Conservation (phyloP, 1,140 invertebrate genomes). For the Asbolus verrucosus region DNA sequence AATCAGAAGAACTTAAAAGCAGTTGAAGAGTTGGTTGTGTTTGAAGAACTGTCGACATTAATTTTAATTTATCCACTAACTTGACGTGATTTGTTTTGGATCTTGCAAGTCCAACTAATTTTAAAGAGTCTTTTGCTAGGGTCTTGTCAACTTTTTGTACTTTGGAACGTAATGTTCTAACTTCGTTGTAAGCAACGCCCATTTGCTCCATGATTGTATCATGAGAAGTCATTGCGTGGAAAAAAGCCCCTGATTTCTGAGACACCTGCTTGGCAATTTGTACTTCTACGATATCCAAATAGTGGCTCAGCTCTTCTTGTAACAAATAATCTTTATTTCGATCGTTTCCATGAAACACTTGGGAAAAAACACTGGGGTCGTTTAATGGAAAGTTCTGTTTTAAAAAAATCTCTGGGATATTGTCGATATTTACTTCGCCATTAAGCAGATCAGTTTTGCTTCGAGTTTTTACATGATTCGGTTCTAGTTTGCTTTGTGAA, state of each 20-base stretch:
- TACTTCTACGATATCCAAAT: constrained; percentile 95
- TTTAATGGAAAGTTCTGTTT: constrained; percentile 85
- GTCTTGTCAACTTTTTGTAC: constrained; percentile 81
- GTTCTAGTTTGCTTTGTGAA: constrained; percentile 64
- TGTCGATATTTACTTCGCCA: constrained; percentile 60
- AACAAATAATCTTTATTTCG: constrained; percentile 66
- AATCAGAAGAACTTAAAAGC: constrained; percentile 94
- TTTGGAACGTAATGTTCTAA: constrained; percentile 78
- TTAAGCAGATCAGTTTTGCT: constrained; percentile 37
- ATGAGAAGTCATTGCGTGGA: constrained; percentile 96
- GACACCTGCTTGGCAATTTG: constrained; percentile 96
- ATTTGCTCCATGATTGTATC: constrained; percentile 93
- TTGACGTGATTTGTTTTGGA: constrained; percentile 73
- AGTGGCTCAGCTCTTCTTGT: constrained; percentile 86
- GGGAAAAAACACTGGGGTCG: constrained; percentile 84
- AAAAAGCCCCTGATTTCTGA: constrained; percentile 96
- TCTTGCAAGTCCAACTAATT: constrained; percentile 78
- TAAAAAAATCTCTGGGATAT: constrained; percentile 90
- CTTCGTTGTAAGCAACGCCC: constrained; percentile 82
- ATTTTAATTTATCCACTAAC: constrained; percentile 82
- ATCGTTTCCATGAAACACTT: constrained; percentile 72
- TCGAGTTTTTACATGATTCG: constrained; percentile 52
- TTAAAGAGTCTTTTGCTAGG: constrained; percentile 84
- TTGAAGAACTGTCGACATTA: constrained; percentile 96
- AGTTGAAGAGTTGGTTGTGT: constrained; percentile 97